Evolutionary conservation across 2,797 vertebrate genomes (phyloP).

Genomic region (Anableps anableps): DNA sequence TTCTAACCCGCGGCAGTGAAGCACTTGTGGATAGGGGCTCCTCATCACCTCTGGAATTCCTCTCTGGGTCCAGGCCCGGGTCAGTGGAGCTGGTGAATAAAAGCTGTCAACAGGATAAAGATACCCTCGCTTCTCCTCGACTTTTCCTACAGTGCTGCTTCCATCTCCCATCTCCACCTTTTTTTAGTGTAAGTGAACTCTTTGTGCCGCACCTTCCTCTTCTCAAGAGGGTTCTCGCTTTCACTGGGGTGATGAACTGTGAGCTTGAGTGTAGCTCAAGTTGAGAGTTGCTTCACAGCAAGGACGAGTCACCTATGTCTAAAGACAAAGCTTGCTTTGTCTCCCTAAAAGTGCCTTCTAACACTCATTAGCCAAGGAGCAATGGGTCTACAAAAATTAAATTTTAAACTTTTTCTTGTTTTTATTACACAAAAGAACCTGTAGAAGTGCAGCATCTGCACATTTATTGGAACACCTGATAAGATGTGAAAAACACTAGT

Average conservation of each 20-base stretch:
- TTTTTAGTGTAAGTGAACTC: conserved; percentile 37
- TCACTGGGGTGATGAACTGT: conserved; percentile 37
- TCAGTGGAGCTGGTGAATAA: conserved; percentile 56
- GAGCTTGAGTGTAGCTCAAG: conserved; percentile 27
- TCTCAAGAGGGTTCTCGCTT: conserved; percentile 14
- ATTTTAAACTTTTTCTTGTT: background rate
- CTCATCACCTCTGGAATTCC: conserved; percentile 65
- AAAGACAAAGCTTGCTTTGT: background rate
- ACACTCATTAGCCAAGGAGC: background rate
- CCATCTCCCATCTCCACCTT: conserved; percentile 38
- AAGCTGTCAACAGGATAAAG: conserved; percentile 74
- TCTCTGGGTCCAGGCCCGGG: conserved; percentile 45
- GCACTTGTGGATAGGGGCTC: conserved; percentile 62
- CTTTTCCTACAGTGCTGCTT: conserved; percentile 34
- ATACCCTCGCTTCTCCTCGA: conserved; percentile 39
- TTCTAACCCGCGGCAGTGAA: conserved; percentile 62
- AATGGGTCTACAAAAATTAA: background rate
- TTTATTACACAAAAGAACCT: background rate
- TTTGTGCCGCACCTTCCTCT: conserved; percentile 18
- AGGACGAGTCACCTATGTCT: conserved; percentile 3
- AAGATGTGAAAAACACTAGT: too few species aligned
- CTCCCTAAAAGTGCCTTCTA: background rate
- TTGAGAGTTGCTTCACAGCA: conserved; percentile 17
- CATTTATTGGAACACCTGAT: too few species aligned
- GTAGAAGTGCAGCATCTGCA: background rate